Evolutionary conservation across 2,797 vertebrate genomes (phyloP).

Genomic region (Poeciliopsis turneri): DNA sequence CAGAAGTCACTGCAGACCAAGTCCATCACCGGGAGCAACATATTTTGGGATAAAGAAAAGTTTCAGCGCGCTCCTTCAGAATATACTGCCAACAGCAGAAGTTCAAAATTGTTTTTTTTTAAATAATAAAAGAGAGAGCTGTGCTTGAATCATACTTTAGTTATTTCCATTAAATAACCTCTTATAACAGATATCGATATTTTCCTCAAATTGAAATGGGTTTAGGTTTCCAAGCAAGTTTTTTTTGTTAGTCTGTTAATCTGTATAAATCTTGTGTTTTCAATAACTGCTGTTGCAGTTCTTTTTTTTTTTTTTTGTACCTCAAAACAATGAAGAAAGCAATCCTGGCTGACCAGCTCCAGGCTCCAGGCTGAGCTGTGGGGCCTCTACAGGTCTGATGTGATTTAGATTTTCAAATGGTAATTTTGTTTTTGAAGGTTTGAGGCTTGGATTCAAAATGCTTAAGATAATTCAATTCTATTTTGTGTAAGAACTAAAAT

Average conservation of each 20-base stretch:
- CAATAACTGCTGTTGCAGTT: not conserved
- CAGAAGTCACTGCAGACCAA: conserved; percentile 7
- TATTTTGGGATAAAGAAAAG: not conserved
- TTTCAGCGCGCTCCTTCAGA: not conserved
- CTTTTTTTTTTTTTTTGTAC: not conserved
- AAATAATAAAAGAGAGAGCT: not conserved
- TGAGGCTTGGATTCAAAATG: not conserved
- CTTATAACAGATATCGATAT: not conserved
- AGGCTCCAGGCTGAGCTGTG: not conserved
- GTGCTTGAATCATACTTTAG: not conserved
- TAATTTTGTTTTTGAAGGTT: not conserved
- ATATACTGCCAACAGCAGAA: not conserved
- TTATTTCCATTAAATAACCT: not conserved
- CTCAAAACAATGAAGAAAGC: not conserved
- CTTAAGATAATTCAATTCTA: not conserved
- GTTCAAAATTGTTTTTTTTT: not conserved
- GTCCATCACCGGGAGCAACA: not conserved
- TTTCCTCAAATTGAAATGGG: not conserved
- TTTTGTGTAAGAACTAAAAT: not conserved
- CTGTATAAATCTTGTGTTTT: not conserved
- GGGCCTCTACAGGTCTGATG: not conserved
- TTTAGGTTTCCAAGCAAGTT: not conserved
- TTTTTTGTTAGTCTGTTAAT: not conserved
- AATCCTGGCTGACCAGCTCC: not conserved
- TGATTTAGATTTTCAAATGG: not conserved